Base-by-base conservation (phyloP, 2,888 invertebrate species). In the Drosophila ezoana region DNA sequence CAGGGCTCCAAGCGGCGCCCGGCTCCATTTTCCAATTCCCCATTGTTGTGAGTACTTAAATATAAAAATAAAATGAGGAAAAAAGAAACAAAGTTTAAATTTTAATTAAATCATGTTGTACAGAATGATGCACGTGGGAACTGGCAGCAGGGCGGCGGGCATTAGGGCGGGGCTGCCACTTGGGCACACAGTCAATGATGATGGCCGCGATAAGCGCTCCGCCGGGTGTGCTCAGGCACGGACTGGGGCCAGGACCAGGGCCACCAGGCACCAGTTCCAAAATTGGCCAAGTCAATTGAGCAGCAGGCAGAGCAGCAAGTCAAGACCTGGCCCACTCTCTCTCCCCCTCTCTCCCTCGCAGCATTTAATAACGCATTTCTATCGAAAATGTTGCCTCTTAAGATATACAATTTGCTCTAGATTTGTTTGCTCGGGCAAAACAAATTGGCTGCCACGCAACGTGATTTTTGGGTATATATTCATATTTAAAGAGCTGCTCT, bases 21-120 rank as follows among this genome's bases (percentile, higher is more conserved):
- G 58, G 54, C 69, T 41, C 53, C 60, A 56, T 79, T 71, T 81
- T 52, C 52, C 35, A 73, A 84, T 72, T 85, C 77, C 80, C 83
- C 72, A 76, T 81, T 83, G 82, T 81, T 76, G 64, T 53, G 44
- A 58, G 49, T 18, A 16, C 47, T 33, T 32, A 51, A 53, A 40
- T 11, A 20, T 20, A 52, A 47, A 47, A 41, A 8, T 14, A 40
- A 32, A 40, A 53, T 54, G 58, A 64, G 61, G 9, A 60, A 63
- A 63, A 38, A 58, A 57, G 43, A 75, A 62, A 66, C 51, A 74
- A 87, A 83, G 79, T 87, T 86, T 85, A 87, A 84, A 83, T 87
- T 86, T 86, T 86, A 86, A 86, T 86, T 86, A 86, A 86, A 86
- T 85, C 87, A 86, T 87, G 86, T 83, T 83, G 75, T 79, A 81